Percentiles rank a stretch among this genome's conserved stretches.
These are phyloP conservation scores for Amblyopsis hoosieri DNA, from an alignment of 2,797 vertebrate genomes.

Conservation along the genomic window DNA sequence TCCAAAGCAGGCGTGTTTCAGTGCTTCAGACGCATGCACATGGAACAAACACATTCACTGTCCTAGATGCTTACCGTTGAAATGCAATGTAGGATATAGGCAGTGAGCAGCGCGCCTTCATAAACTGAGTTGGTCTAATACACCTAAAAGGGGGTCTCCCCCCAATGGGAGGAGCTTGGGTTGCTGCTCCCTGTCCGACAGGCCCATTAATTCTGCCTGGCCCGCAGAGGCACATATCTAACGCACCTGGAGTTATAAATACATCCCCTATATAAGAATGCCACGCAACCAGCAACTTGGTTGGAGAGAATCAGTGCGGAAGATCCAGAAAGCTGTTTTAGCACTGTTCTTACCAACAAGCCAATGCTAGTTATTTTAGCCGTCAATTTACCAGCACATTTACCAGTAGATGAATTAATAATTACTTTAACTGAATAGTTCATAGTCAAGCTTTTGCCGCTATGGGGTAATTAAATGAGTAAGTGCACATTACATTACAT, in stretches of 20 bases:
- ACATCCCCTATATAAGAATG: slow-evolving; percentile 68
- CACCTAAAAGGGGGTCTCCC: slow-evolving; percentile 59
- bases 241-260: slow-evolving; percentile 82
- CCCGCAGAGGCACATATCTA: slow-evolving; percentile 57
- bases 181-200: slow-evolving; percentile 53
- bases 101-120: slow-evolving; percentile 13
- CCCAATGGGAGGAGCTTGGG: slow-evolving; percentile 55
- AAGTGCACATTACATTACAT: slow-evolving; percentile 56
- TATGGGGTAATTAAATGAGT: slow-evolving; percentile 60
- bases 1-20: slow-evolving; percentile 2
- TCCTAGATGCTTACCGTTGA: slow-evolving; percentile 16
- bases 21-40: slow-evolving; percentile 6
- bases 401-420: slow-evolving; percentile 39
- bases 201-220: slow-evolving; percentile 70
- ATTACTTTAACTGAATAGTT: slow-evolving; percentile 35
- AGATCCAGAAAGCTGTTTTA: slow-evolving; percentile 24
- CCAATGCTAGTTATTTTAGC: not conserved
- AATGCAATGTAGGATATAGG: slow-evolving; percentile 10
- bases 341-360: slow-evolving; percentile 24
- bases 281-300: slow-evolving; percentile 72
- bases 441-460: slow-evolving; percentile 38
- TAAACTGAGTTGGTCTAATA: slow-evolving; percentile 20
- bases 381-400: slow-evolving; percentile 8
- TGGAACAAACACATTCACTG: not conserved
- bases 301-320: slow-evolving; percentile 56